Evolutionary conservation across 2,797 vertebrate genomes (phyloP), one percentile per base, ranked within the genome.

Genomic region (Cryptoblepharus egeriae): DNA sequence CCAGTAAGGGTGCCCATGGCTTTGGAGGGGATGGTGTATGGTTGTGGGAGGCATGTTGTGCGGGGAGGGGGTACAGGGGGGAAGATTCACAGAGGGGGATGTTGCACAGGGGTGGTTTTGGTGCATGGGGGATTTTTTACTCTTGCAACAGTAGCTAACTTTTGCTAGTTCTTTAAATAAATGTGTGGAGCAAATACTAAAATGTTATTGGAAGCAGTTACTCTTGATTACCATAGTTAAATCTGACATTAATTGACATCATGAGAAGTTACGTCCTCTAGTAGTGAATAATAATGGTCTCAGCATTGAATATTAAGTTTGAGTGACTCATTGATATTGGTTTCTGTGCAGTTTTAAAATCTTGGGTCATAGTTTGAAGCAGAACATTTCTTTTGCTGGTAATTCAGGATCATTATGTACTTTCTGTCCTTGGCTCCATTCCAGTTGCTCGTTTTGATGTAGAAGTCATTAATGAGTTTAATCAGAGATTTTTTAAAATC

Each of bases 381-480:
- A 20, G 35, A 78, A 15, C 58, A 0, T 35, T 0, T 70, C 49
- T 85, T 7, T 2, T 78, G 61, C 35, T 24, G 55, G 32, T 1
- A 35, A 10, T 63, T 3, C 0, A 0, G 75, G 63, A 84, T 3
- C 55, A 22, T 20, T 75, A 69, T 69, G 60, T 76, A 30, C n/a
- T 42, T 22, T 78, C 75, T 86, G 30, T 52, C 1, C 1, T 37
- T 39, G 68, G 42, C 16, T 37, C 75, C 78, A 20, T 64, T 78
- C 39, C 72, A 76, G 55, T 73, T 75, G 49, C 30, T 85, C 11
- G 72, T 87, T 75, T 63, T 52, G 5, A 80, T 61, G 52, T 80
- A 87, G 83, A 60, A 90, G 63, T 72, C 80, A 75, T 24, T 81
- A 55, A 11, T 73, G 45, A 3, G 18, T 24, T 58, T 77, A 30